These are phyloP conservation scores for Engraulis encrasicolus DNA, from an alignment of 2,113 vertebrate species.

Conservation along the genomic window DNA sequence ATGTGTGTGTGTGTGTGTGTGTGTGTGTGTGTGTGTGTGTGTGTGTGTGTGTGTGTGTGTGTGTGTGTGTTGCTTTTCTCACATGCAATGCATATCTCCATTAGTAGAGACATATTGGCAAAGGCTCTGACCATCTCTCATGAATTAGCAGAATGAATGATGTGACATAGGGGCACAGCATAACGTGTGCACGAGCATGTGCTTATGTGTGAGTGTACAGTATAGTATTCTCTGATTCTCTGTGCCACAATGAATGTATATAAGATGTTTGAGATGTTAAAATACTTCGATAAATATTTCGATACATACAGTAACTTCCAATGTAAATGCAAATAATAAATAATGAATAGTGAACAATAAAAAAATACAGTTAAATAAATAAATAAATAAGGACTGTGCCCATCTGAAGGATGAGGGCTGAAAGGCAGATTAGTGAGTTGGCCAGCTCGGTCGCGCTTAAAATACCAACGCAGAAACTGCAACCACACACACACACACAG, in stretches of 20 bases:
- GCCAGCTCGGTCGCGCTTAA: not conserved
- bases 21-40: not conserved
- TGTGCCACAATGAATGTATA: no score
- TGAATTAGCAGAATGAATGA: not conserved
- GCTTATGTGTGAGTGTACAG: no score
- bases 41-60: not conserved
- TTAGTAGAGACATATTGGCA: conserved; percentile 20
- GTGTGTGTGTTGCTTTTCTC: not conserved
- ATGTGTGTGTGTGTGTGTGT: not conserved
- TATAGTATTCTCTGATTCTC: no score
- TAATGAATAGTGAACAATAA: not conserved
- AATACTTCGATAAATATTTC: no score
- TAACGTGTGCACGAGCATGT: no score
- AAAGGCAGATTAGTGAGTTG: not conserved
- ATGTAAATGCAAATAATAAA: not conserved
- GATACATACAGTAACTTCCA: not conserved
- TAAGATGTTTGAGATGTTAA: no score
- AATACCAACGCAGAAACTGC: no score
- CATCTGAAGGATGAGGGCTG: not conserved
- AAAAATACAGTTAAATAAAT: not conserved
- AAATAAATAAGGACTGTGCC: not conserved
- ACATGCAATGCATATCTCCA: no score
- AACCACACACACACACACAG: no score
- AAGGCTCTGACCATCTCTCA: not conserved
- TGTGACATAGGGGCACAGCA: not conserved